Conservation (phyloP, 1,140 invertebrate genomes). For the Zophobas morio region DNA sequence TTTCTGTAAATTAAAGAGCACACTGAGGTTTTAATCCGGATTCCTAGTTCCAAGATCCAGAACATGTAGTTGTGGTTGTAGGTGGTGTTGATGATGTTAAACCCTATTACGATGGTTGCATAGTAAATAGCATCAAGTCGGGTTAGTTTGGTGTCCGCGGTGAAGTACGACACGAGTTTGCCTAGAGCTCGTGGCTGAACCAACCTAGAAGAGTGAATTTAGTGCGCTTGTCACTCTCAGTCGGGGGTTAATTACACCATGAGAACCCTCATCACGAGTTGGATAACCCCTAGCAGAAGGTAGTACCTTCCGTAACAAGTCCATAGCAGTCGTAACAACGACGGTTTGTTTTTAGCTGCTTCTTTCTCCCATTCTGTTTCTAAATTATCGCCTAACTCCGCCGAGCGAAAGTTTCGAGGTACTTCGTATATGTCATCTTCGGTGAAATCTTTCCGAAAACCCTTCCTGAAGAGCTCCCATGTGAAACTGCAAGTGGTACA, state of each 20-base stretch:
- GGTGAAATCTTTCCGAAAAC: constrained; percentile 69
- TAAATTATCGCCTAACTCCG: constrained; percentile 70
- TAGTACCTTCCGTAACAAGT: constrained; percentile 33
- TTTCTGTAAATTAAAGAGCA: constrained; percentile 87
- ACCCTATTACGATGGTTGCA: constrained; percentile 8
- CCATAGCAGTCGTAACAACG: constrained; percentile 22
- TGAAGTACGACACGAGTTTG: constrained; percentile 43
- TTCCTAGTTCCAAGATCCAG: constrained; percentile 78
- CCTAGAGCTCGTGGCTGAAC: constrained; percentile 22
- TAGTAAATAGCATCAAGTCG: constrained; percentile 30
- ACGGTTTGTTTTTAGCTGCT: constrained; percentile 56
- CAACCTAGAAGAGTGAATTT: constrained; percentile 14
- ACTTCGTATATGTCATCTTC: constrained; percentile 71
- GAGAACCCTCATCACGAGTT: constrained; percentile 13
- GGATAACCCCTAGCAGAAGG: constrained; percentile 10
- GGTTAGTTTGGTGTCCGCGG: constrained; percentile 1
- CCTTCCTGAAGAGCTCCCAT: constrained; percentile 60
- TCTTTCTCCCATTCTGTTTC: constrained; percentile 68
- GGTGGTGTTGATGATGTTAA: constrained; percentile 9
- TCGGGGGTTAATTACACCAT: constrained; percentile 19
- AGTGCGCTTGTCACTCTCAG: background rate
- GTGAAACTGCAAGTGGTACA: constrained; percentile 22
- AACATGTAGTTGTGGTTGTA: constrained; percentile 82
- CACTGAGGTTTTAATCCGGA: constrained; percentile 84
- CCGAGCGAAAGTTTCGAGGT: constrained; percentile 69